Conservation (phyloP, 2,888 invertebrate genomes). For the Drosophila robusta region DNA sequence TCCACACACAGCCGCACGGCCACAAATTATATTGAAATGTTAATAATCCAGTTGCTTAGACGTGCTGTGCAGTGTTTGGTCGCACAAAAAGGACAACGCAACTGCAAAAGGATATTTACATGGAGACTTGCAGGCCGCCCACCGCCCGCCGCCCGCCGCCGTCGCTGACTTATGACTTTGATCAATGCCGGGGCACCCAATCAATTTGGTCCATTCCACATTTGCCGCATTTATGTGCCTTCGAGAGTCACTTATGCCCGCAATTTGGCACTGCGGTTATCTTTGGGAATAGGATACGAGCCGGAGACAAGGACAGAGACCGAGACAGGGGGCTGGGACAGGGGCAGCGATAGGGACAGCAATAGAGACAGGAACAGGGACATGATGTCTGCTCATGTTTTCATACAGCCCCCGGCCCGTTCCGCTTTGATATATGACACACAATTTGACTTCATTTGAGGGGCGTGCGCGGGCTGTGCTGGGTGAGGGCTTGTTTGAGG, state of each 20-base stretch:
- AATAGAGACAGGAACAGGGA: neutral
- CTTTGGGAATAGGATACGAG: slow-evolving; percentile 39
- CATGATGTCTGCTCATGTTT: neutral
- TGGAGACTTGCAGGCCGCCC: slow-evolving; percentile 73
- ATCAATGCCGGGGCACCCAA: slow-evolving; percentile 67
- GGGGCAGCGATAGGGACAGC: neutral
- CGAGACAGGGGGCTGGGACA: neutral
- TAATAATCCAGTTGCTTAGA: slow-evolving; percentile 81
- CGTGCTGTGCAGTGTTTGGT: slow-evolving; percentile 56
- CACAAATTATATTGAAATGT: slow-evolving; percentile 81
- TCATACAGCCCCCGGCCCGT: neutral
- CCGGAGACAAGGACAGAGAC: neutral
- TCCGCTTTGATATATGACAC: slow-evolving; percentile 56
- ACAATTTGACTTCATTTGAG: slow-evolving; percentile 34
- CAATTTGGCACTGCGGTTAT: slow-evolving; percentile 77
- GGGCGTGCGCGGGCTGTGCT: too few relatives aligned
- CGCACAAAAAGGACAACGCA: slow-evolving; percentile 65
- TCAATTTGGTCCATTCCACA: slow-evolving; percentile 58
- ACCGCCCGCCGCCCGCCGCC: slow-evolving; percentile 34
- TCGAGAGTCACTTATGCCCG: slow-evolving; percentile 76
- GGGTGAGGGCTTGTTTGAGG: slow-evolving; percentile 7
- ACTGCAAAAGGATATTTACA: slow-evolving; percentile 79
- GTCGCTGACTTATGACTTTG: slow-evolving; percentile 81
- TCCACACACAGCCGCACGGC: slow-evolving; percentile 23
- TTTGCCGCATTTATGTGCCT: slow-evolving; percentile 66